Percentiles rank a stretch among this genome's conserved stretches.
phyloP scores from a whole-genome alignment of 2,888 invertebrate species.

The Synergus laeviventris region DNA sequence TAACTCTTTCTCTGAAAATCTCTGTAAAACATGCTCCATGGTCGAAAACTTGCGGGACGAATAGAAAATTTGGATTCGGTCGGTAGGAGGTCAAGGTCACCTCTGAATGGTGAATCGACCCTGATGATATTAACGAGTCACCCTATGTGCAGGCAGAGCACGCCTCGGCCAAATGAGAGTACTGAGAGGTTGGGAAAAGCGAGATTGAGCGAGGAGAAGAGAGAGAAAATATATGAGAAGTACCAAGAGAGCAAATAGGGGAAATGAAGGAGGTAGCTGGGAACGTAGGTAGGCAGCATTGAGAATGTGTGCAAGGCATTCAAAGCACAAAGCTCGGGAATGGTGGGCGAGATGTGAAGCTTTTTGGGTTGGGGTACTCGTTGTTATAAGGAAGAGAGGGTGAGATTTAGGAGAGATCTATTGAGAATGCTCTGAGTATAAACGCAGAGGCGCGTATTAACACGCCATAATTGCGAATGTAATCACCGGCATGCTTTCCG shows the following conservation, averaged over 20 bases:
- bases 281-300: slow-evolving; percentile 43
- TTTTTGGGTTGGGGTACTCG: slow-evolving; percentile 46
- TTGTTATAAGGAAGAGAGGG: slow-evolving; percentile 50
- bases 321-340: slow-evolving; percentile 57
- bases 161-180: slow-evolving; percentile 45
- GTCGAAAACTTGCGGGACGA: not conserved
- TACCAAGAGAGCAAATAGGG: slow-evolving; percentile 29
- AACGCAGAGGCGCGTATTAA: slow-evolving; percentile 61
- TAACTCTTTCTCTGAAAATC: not conserved
- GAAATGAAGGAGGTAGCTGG: slow-evolving; percentile 12
- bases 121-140: slow-evolving; percentile 46
- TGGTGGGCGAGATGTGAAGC: slow-evolving; percentile 48
- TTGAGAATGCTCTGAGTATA: slow-evolving; percentile 57
- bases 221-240: slow-evolving; percentile 40
- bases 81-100: slow-evolving; percentile 49
- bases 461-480: slow-evolving; percentile 68
- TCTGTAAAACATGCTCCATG: not conserved
- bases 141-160: slow-evolving; percentile 46
- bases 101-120: not conserved
- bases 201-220: slow-evolving; percentile 35
- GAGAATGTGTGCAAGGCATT: slow-evolving; percentile 56
- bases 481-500: slow-evolving; percentile 62
- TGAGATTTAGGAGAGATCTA: slow-evolving; percentile 60
- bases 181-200: slow-evolving; percentile 36
- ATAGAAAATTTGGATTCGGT: slow-evolving; percentile 43